Evolutionary conservation across 2,113 vertebrate species (phyloP).

Genomic region (Dolichallabes microphthalmus): DNA sequence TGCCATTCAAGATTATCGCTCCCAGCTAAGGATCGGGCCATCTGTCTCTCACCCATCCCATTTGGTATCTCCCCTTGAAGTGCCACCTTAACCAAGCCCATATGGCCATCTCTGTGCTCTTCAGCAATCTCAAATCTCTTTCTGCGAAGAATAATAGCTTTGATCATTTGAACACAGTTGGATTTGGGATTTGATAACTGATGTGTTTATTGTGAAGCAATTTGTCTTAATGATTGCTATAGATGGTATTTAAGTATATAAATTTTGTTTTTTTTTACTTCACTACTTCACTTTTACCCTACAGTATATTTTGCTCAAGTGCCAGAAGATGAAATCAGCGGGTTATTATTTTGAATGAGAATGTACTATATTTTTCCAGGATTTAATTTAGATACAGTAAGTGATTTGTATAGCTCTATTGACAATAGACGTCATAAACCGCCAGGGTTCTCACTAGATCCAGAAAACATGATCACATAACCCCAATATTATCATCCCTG

Average conservation of each 20-base stretch:
- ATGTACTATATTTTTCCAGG: not conserved
- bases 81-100: constrained; percentile 61
- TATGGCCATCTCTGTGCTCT: constrained; percentile 60
- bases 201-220: not conserved
- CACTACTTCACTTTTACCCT: not conserved
- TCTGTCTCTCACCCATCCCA: constrained; percentile 55
- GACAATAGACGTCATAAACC: not conserved
- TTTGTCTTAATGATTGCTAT: not conserved
- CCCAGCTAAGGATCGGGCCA: constrained; percentile 38
- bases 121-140: constrained; percentile 31
- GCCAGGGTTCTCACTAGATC: no score
- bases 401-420: not conserved
- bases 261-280: no score
- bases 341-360: not conserved
- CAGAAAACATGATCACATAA: no score
- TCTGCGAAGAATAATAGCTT: constrained; percentile 18
- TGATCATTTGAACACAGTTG: constrained; percentile 7
- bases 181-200: constrained; percentile 2
- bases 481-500: no score
- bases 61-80: constrained; percentile 58
- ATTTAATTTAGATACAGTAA: not conserved
- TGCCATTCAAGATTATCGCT: constrained; percentile 46
- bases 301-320: not conserved
- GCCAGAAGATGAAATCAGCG: not conserved
- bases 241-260: not conserved